These are phyloP conservation scores for Peromyscus californicus DNA, from an alignment of 2,113 vertebrate species.

Conservation along the genomic window DNA sequence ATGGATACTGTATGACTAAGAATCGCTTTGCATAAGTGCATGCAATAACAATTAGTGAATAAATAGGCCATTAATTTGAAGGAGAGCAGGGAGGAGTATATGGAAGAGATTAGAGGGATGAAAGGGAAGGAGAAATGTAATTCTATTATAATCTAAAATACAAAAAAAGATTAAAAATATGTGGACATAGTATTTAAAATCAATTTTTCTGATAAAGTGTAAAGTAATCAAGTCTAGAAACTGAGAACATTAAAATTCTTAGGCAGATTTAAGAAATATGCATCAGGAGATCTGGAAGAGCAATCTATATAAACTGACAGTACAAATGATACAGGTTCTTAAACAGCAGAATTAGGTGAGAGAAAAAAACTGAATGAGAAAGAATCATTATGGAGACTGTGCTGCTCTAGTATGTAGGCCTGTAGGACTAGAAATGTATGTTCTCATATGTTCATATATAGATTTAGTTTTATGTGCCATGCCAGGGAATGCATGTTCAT, in stretches of 20 bases:
- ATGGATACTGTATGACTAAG: background rate
- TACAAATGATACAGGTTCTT: background rate
- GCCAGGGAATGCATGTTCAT: background rate
- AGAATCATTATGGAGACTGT: background rate
- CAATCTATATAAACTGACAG: background rate
- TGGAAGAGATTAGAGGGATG: background rate
- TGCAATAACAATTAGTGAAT: background rate
- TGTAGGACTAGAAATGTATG: background rate
- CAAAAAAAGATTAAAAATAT: background rate
- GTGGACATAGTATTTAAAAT: background rate
- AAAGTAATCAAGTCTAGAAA: background rate
- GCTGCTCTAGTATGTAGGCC: background rate
- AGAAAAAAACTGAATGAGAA: background rate
- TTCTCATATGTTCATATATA: background rate
- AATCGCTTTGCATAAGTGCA: background rate
- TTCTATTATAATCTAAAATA: background rate
- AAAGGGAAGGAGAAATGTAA: background rate
- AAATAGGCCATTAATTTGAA: background rate
- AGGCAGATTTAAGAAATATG: background rate
- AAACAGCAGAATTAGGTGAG: background rate
- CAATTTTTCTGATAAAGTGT: background rate
- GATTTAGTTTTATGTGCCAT: background rate
- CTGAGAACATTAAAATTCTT: background rate
- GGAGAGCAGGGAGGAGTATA: background rate
- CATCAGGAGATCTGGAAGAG: constrained; percentile 14